These are phyloP conservation scores for Notolabrus celidotus DNA, from an alignment of 2,797 vertebrate species.

Conservation along the genomic window DNA sequence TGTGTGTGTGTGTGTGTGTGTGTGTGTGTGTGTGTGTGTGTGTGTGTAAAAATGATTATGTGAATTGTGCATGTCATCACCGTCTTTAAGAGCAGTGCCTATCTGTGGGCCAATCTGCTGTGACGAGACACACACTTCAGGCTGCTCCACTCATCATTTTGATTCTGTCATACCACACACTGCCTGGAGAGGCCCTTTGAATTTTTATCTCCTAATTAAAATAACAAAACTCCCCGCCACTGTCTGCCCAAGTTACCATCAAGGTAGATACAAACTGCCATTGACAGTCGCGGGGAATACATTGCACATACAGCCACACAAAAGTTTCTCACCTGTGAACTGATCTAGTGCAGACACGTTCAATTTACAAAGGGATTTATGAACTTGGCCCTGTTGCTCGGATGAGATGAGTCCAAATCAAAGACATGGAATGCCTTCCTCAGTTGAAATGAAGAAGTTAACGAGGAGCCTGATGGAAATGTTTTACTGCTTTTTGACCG, in stretches of 20 bases:
- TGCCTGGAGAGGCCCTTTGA: slow-evolving; percentile 87
- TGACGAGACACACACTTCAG: slow-evolving; percentile 83
- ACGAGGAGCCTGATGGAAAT: slow-evolving; percentile 67
- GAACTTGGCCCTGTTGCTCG: slow-evolving; percentile 49
- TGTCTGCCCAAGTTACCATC: slow-evolving; percentile 84
- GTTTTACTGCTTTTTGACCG: slow-evolving; percentile 69
- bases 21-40: slow-evolving; percentile 33
- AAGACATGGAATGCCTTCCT: slow-evolving; percentile 55
- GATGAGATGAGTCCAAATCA: slow-evolving; percentile 74
- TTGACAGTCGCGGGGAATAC: slow-evolving; percentile 74
- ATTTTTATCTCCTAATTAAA: slow-evolving; percentile 91
- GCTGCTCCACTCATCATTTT: slow-evolving; percentile 83
- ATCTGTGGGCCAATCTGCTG: slow-evolving; percentile 84
- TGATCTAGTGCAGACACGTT: slow-evolving; percentile 68
- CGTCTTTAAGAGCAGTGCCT: slow-evolving; percentile 82
- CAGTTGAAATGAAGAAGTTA: slow-evolving; percentile 68
- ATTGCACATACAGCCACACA: slow-evolving; percentile 71
- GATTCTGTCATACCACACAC: slow-evolving; percentile 88
- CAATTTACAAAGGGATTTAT: slow-evolving; percentile 74
- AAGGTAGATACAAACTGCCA: slow-evolving; percentile 86
- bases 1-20: slow-evolving; percentile 28
- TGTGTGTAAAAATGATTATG: slow-evolving; percentile 6
- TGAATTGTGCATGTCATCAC: slow-evolving; percentile 56
- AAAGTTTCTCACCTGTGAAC: slow-evolving; percentile 71
- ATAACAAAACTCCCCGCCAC: slow-evolving; percentile 87